Conservation (phyloP, 2,797 vertebrate genomes). For the Delichon dasypus region DNA sequence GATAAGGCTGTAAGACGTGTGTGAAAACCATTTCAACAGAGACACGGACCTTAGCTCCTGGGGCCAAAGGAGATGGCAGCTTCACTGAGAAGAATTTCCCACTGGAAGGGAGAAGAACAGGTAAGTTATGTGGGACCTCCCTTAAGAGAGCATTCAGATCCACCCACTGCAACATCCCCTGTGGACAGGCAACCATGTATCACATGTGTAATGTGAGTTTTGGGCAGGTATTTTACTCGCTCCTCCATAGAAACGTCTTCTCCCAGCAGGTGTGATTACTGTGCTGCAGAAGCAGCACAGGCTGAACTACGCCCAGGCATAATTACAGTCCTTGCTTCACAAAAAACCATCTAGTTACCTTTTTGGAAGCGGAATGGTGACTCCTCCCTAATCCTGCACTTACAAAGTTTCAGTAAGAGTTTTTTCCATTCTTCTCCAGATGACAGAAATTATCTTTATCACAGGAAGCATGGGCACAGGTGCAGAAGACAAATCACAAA, state of each 20-base stretch:
- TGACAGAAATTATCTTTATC: not conserved
- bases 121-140: not conserved
- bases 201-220: rapidly evolving
- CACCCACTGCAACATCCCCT: not conserved
- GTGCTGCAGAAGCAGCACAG: not conserved
- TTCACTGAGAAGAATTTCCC: constrained; percentile 90
- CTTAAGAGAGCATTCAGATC: not conserved
- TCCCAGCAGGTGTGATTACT: not conserved
- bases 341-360: not conserved
- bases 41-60: constrained; percentile 86
- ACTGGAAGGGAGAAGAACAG: constrained; percentile 67
- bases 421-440: not conserved
- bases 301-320: not conserved
- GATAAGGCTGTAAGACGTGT: constrained; percentile 92
- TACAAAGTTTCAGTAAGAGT: not conserved
- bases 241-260: not conserved
- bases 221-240: not conserved
- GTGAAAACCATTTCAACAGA: constrained; percentile 90
- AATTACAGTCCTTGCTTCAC: not conserved
- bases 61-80: constrained; percentile 83
- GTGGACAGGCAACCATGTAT: not conserved
- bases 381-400: not conserved
- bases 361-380: not conserved
- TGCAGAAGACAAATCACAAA: not conserved
- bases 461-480: not conserved